These are phyloP conservation scores for Spea multiplicata DNA, from an alignment of 2,113 vertebrate species.

Conservation along the genomic window DNA sequence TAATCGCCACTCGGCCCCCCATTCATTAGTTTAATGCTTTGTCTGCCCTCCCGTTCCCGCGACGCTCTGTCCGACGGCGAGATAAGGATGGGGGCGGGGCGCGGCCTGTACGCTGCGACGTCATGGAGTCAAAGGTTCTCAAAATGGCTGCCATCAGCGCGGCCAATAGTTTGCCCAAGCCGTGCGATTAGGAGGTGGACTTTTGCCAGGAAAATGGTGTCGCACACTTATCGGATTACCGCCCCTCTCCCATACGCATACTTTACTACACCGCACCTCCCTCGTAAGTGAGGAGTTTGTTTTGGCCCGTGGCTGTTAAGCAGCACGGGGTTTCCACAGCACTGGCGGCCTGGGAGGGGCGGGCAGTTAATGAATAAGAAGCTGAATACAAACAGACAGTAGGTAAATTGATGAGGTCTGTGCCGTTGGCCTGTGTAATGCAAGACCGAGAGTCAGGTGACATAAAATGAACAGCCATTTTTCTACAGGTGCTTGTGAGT, in stretches of 20 bases:
- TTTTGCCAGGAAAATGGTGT: too few species aligned
- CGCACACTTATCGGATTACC: too few species aligned
- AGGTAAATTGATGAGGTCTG: too few species aligned
- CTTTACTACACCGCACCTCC: neutral
- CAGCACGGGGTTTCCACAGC: constrained; percentile 53
- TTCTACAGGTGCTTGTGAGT: too few species aligned
- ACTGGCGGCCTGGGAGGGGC: constrained; percentile 44
- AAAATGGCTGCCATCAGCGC: constrained; percentile 48
- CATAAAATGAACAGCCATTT: too few species aligned
- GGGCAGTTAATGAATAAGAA: constrained; percentile 28
- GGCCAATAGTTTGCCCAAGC: neutral
- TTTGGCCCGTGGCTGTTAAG: constrained; percentile 14
- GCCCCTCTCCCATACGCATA: neutral
- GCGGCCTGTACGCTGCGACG: constrained; percentile 67
- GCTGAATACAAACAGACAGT: too few species aligned
- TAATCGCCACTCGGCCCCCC: constrained; percentile 16
- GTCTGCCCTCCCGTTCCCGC: constrained; percentile 71
- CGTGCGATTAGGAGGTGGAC: too few species aligned
- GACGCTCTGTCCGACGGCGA: constrained; percentile 50
- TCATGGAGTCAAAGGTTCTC: constrained; percentile 59
- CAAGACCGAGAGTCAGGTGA: too few species aligned
- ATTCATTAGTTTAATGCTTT: constrained; percentile 73
- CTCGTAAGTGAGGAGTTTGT: neutral
- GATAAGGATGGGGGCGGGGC: constrained; percentile 72
- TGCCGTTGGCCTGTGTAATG: too few species aligned